phyloP scores from a whole-genome alignment of 1,140 invertebrate species.

The Meloidogyne chitwoodi region DNA sequence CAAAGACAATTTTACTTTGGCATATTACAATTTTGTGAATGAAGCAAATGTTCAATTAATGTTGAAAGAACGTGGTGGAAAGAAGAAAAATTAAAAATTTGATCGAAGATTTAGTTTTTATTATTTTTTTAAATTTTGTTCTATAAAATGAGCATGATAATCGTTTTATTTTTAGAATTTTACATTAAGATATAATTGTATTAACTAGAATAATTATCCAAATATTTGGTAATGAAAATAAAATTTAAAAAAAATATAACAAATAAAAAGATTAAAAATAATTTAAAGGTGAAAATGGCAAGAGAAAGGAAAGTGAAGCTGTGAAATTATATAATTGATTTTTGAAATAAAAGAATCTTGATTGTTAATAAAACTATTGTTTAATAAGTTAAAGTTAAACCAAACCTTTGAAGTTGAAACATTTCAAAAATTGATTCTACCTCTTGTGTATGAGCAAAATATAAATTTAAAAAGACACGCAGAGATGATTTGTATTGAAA shows the following conservation, averaged over 20 bases:
- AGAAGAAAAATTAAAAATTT: conserved; percentile 71
- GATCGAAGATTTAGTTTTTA: too few relatives aligned
- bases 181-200: not conserved
- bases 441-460: not conserved
- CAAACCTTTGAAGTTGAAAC: too few relatives aligned
- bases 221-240: not conserved
- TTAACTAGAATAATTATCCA: not conserved
- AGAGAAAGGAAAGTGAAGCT: not conserved
- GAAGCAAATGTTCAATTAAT: conserved; percentile 80
- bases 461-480: not conserved
- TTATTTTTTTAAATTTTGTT: too few relatives aligned
- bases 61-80: conserved; percentile 91
- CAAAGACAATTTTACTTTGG: conserved; percentile 89
- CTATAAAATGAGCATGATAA: too few relatives aligned
- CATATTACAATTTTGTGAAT: conserved; percentile 86
- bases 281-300: not conserved
- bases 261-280: not conserved
- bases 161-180: too few relatives aligned
- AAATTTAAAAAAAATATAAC: not conserved
- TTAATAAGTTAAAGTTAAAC: too few relatives aligned
- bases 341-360: not conserved
- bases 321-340: not conserved
- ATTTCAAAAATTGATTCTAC: too few relatives aligned
- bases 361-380: not conserved
- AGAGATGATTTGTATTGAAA: not conserved